Conservation (phyloP, 2,888 invertebrate species). For the Stenichneumon culpator region DNA sequence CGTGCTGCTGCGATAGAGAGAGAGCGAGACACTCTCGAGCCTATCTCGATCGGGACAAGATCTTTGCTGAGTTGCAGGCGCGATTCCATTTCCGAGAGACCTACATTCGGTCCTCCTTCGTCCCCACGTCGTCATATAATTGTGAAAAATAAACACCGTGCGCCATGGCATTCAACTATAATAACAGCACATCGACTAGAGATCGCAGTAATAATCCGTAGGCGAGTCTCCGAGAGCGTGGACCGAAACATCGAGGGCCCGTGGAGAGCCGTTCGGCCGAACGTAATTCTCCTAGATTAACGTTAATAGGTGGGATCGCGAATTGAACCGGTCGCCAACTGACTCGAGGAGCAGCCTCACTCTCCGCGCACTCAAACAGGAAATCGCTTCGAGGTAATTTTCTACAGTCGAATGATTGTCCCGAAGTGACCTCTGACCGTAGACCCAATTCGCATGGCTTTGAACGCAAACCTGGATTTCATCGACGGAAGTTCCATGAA, state of each 20-base stretch:
- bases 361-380: constrained; percentile 19
- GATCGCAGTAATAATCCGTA: constrained; percentile 58
- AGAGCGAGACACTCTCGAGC: constrained; percentile 41
- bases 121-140: constrained; percentile 27
- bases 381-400: constrained; percentile 48
- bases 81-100: constrained; percentile 64
- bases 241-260: constrained; percentile 23
- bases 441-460: constrained; percentile 1
- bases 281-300: constrained; percentile 56
- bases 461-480: not conserved
- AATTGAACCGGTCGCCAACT: constrained; percentile 42
- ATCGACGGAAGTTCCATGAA: not conserved
- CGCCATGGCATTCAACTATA: not conserved
- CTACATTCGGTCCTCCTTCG: constrained; percentile 54
- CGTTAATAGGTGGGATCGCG: constrained; percentile 46
- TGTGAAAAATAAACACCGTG: constrained; percentile 10
- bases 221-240: constrained; percentile 6
- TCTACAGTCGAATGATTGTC: constrained; percentile 32
- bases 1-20: constrained; percentile 52
- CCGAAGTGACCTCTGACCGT: constrained; percentile 38
- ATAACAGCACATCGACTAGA: constrained; percentile 30
- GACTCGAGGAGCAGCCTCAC: constrained; percentile 7
- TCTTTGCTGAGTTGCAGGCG: constrained; percentile 55
- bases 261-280: constrained; percentile 43
- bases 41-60: constrained; percentile 56